Base-by-base conservation (phyloP, 2,797 vertebrate genomes). In the Gobio occitaniae region DNA sequence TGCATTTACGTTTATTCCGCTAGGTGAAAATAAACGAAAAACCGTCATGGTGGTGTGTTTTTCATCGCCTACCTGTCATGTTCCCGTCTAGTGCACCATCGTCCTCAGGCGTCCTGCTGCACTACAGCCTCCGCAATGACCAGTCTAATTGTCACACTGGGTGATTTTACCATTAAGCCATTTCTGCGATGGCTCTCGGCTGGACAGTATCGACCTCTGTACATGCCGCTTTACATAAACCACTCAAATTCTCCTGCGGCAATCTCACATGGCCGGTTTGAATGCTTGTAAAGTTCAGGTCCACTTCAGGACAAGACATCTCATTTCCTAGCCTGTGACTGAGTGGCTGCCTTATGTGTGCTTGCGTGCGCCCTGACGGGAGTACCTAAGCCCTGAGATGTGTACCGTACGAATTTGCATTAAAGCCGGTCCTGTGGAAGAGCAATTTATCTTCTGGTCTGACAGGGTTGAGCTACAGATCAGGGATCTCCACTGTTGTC, bases 341-440 rank as follows among this genome's bases (percentile, higher is more conserved):
- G 87, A 82, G 88, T 94, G 87, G 80, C 76, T 86, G 78, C 88
- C 80, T 90, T 91, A 41, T 69, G 48, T 80, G 65, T 3, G n/a
- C 4, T 85, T 91, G 92, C 91, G 86, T 88, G 90, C 25, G 3
- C 85, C 87, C 82, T 89, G 89, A 88, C 6, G 16, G 84, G 47
- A 80, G 78, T 68, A 72, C 89, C 80, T 86, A 84, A 84, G 84
- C 21, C 70, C 54, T 68, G 86, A 87, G 86, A 93, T 84, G 84
- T 92, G 88, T 91, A 92, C 92, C 89, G 82, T 91, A 92, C 89
- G 90, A 90, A 95, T 95, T 93, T 93, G 92, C 92, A 93, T 93
- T 90, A 69, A 91, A 84, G 88, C 85, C 74, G 80, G 88, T 88
- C 88, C 63, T 80, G 25, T 85, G 86, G 90, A 87, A 87, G 84